Conservation (phyloP, 2,888 invertebrate species). For the Xestobium rufovillosum region DNA sequence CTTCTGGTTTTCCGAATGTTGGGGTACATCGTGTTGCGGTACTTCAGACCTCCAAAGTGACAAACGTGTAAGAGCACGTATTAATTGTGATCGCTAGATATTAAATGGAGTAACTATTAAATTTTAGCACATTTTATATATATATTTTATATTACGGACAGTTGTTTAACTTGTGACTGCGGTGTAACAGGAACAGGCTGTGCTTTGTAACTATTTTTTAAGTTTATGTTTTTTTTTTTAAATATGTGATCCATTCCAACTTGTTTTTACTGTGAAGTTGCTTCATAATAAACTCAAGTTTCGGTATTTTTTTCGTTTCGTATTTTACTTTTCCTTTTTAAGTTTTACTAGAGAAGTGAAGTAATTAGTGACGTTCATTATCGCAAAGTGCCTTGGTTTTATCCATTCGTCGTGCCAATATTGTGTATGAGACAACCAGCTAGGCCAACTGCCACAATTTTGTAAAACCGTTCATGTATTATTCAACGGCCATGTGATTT, state of each 20-base stretch:
- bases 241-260: conserved; percentile 36
- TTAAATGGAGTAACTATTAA: conserved; percentile 5
- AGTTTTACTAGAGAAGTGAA: conserved; percentile 8
- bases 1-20: conserved; percentile 62
- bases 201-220: conserved; percentile 35
- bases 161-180: conserved; percentile 22
- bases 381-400: conserved; percentile 38
- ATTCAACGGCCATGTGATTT: conserved; percentile 12
- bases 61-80: conserved; percentile 16
- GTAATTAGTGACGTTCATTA: conserved; percentile 12
- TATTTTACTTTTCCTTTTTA: conserved; percentile 7
- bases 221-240: conserved; percentile 25
- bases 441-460: conserved; percentile 39
- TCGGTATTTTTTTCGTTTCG: not conserved
- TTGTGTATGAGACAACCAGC: conserved; percentile 37
- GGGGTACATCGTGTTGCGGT: conserved; percentile 66
- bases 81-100: conserved; percentile 4
- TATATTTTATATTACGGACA: conserved; percentile 16
- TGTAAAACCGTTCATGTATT: conserved; percentile 28
- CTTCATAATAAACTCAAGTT: not conserved
- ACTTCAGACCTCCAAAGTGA: conserved; percentile 61
- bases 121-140: conserved; percentile 4
- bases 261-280: conserved; percentile 32
- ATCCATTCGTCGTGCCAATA: conserved; percentile 39
- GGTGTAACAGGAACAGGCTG: conserved; percentile 31